Base-by-base conservation (phyloP, 2,888 invertebrate genomes). In the Leptogaster cylindrica region DNA sequence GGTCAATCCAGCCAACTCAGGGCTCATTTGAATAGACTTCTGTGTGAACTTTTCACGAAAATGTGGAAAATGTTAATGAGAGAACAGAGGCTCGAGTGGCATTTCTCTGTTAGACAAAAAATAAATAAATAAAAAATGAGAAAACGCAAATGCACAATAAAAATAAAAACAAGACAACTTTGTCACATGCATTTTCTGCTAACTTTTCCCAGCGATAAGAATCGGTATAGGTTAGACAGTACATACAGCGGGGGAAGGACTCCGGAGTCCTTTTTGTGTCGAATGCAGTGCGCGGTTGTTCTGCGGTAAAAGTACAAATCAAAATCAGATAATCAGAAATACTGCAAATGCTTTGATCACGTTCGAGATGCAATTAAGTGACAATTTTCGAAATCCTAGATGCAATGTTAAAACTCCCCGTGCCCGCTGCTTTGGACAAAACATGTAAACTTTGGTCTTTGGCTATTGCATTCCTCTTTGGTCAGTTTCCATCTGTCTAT, bases 301-400 rank as follows among this genome's bases (percentile, higher is more conserved):
- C 39, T 33, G 14, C n/a, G 39, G 36, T 65, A 65, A 50, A 68
- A 66, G 72, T 71, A 71, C 71, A 72, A 71, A 72, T 71, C 72
- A 72, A 71, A 72, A 71, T 71, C 71, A 71, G 72, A 72, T 72
- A 72, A 71, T 71, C 72, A 71, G 69, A 71, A 70, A 72, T 72
- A 67, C 71, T 71, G 71, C 71, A 72, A 72, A 73, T 73, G 71
- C 73, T 76, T 77, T 77, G 77, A 78, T 78, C 78, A 78, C 78
- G 78, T 78, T 78, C 75, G 77, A 76, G 76, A 76, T 77, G 78
- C 78, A 78, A 78, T 78, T 78, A 78, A 78, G 77, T 78, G 78
- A 78, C 78, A 78, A 77, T 77, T 77, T 72, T 65, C 50, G 64
- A 65, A 65, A 65, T 65, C 48, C 64, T 65, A 48, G 64, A 65